phyloP scores from a whole-genome alignment of 2,113 vertebrate species.

The Sula dactylatra region DNA sequence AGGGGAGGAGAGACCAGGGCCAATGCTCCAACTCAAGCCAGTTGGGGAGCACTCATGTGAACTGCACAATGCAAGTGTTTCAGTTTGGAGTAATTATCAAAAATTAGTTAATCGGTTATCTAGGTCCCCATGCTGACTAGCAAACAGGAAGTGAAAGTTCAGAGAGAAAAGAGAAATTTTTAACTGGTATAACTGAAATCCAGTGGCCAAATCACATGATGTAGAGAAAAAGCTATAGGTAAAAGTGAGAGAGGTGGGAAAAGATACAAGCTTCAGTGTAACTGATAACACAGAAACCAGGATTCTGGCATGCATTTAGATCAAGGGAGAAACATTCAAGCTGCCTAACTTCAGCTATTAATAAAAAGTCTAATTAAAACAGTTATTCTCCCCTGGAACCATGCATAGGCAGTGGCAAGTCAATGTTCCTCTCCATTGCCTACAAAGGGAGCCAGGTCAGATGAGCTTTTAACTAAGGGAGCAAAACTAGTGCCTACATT shows the following conservation, averaged over 20 bases:
- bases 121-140: neutral
- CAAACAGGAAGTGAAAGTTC: neutral
- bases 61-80: neutral
- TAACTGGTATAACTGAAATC: neutral
- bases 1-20: neutral
- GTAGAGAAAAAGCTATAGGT: neutral
- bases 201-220: neutral
- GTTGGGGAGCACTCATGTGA: neutral
- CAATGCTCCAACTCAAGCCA: neutral
- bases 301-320: neutral
- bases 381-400: neutral
- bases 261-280: neutral
- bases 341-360: neutral
- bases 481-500: neutral
- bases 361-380: constrained; percentile 26
- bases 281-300: neutral
- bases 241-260: neutral
- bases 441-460: neutral
- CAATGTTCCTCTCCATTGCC: neutral
- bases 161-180: neutral
- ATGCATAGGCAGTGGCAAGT: neutral
- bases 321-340: neutral
- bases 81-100: neutral
- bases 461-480: neutral
- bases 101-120: neutral